A percentile compares a stretch with the other conserved stretches of the same genome.
Conservation (phyloP, 2,113 vertebrate genomes). For the Acanthochromis polyacanthus region DNA sequence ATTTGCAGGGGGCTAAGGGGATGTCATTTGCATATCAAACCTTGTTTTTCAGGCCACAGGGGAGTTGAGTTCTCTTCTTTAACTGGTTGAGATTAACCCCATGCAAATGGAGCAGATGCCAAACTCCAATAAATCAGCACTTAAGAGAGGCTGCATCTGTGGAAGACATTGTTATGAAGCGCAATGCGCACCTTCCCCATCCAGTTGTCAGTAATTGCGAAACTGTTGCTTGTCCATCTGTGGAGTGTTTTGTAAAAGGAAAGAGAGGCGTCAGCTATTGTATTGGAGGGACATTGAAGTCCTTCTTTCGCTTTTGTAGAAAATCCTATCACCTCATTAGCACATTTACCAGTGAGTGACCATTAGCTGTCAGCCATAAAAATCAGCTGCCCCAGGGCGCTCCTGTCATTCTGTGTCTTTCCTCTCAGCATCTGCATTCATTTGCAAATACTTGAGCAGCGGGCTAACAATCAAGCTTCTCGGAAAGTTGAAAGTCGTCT, state of each 20-base stretch:
- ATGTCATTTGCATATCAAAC: conserved; percentile 79
- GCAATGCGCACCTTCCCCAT: conserved; percentile 64
- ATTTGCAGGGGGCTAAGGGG: conserved; percentile 56
- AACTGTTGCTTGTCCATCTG: conserved; percentile 78
- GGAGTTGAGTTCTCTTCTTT: conserved; percentile 74
- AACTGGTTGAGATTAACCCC: conserved; percentile 78
- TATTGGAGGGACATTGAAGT: conserved; percentile 40
- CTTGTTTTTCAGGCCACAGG: conserved; percentile 69
- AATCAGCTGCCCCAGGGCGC: conserved; percentile 41
- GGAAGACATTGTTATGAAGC: conserved; percentile 67
- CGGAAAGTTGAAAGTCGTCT: conserved; percentile 22
- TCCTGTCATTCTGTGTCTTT: conserved; percentile 24
- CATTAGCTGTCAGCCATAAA: conserved; percentile 63
- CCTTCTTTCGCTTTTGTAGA: conserved; percentile 60
- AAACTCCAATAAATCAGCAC: conserved; percentile 79
- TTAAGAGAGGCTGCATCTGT: conserved; percentile 75
- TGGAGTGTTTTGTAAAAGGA: conserved; percentile 65
- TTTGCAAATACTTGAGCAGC: conserved; percentile 59
- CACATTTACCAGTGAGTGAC: conserved; percentile 67
- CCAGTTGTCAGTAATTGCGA: conserved; percentile 66
- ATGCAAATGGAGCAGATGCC: conserved; percentile 83
- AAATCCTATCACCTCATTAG: conserved; percentile 71
- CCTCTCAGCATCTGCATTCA: conserved; percentile 52
- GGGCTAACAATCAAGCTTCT: conserved; percentile 32
- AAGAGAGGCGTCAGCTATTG: conserved; percentile 56